Evolutionary conservation across 1,140 invertebrate species (phyloP), one percentile per base, ranked within the genome.

Genomic region (Catajapyx aquilonaris): DNA sequence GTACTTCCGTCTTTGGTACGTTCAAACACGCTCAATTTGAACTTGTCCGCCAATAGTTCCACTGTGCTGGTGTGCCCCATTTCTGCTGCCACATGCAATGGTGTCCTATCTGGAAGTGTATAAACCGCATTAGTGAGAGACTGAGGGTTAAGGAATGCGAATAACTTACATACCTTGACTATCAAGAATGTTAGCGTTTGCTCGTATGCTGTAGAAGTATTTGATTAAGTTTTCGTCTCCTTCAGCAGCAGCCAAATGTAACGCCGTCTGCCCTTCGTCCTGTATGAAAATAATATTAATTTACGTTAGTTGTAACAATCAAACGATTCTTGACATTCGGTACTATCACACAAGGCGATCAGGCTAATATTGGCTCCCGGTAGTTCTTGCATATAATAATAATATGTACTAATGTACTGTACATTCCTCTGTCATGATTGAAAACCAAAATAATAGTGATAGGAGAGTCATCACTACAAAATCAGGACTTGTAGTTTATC

Each of bases 1-100:
- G 94, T 99, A 43, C 83, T 94, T 32, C 94, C 94, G 60, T 98
- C 94, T 59, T 90, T 91, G 2, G 86, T 91, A 42, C 87, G 65
- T 56, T 90, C 83, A 52, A 85, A 81, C 43, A 91, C 85, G 31
- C 86, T 90, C 2, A 88, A 88, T 57, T 86, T 88, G 60, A 96
- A 97, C 59, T 97, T 97, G 52, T 98, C 93, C 0, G 90, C 87
- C 16, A 99, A 58, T 4, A 95, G 64, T 54, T 98, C 94, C 9
- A 99, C 95, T 41, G 96, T 78, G 20, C 72, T 68, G 1, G 88
- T 93, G 51, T 96, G 85, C 0, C 94, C 94, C 52, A 86, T 80
- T 60, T 97, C 91, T 1, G 94, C 91, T 3, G 94, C 94, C 43
- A 98, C 62, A 57, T 98, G 93, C 66, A 98, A 80, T 1, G 93